Evolutionary conservation across 2,797 vertebrate genomes (phyloP).

Genomic region (Fundulus diaphanus): DNA sequence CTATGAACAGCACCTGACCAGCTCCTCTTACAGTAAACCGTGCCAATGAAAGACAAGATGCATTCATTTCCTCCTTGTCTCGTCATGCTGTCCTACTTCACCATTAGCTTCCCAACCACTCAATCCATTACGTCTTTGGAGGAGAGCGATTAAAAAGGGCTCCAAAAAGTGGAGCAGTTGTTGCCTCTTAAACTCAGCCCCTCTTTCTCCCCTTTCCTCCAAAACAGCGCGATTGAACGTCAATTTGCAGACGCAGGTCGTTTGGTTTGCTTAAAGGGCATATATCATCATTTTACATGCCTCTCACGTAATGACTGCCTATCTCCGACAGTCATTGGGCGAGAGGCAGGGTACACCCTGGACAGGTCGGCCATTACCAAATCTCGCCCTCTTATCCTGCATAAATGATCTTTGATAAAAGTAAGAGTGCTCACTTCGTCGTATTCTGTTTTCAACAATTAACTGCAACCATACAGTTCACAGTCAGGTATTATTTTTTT

Average conservation of each 20-base stretch:
- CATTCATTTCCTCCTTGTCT: conserved; percentile 44
- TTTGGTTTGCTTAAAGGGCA: background rate
- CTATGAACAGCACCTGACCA: conserved; percentile 1
- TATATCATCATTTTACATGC: background rate
- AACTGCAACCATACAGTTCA: too few relatives aligned
- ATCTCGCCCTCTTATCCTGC: too few relatives aligned
- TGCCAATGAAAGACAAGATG: conserved; percentile 24
- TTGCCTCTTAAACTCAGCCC: conserved; percentile 23
- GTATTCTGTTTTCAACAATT: too few relatives aligned
- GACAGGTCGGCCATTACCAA: too few relatives aligned
- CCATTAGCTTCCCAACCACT: conserved; percentile 49
- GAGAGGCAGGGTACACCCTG: too few relatives aligned
- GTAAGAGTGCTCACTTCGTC: too few relatives aligned
- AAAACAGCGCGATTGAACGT: background rate
- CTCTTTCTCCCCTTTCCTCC: conserved; percentile 9
- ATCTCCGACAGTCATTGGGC: too few relatives aligned
- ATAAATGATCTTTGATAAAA: too few relatives aligned
- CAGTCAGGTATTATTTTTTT: too few relatives aligned
- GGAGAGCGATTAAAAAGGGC: conserved; percentile 1
- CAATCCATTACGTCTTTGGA: conserved; percentile 55
- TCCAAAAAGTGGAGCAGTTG: conserved; percentile 20
- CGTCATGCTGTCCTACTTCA: conserved; percentile 17
- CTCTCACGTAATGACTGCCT: too few relatives aligned
- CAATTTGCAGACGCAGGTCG: background rate
- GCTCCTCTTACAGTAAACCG: background rate